Evolutionary conservation across 2,888 invertebrate genomes (phyloP), one percentile per base, ranked within the genome.

Genomic region (Helleia helle): DNA sequence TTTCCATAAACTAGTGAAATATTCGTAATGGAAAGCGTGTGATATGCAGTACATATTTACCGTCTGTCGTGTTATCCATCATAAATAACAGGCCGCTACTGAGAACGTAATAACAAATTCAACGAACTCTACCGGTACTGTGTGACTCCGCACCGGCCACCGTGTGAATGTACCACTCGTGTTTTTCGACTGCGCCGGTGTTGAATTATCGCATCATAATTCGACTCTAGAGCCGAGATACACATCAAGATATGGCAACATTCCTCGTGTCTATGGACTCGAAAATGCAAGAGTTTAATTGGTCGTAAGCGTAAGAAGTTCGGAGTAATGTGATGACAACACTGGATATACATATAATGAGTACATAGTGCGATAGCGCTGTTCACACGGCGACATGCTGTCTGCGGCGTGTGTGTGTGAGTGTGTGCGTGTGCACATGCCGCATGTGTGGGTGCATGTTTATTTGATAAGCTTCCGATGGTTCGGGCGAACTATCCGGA

Each of bases 51-150:
- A 22, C 22, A 22, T 22, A 22, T 22, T 30, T 31, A 31, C 17
- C 22, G 7, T 2, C 18, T 9, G 71, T 51, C 54, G 52, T 46
- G 45, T 48, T 56, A 55, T 56, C 51, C 58, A 52, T 55, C 51
- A 54, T 51, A 51, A 49, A 54, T 52, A 81, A 80, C 79, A 71
- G 80, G 70, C 66, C 67, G 65, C 65, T 76, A 76, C 79, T 71
- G 69, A 76, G 83, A 83, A 83, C 70, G 83, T 72, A 72, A 83
- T 84, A 83, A 84, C 75, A 79, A 83, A 83, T 83, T 80, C 84
- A 83, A 83, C 81, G 84, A 84, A 84, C 84, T 74, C 77, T 79
- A 73, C 79, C 74, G 74, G 80, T 79, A 77, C 68, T 72, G 77
- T 75, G 76, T 72, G 77, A 81, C 71, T 79, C 69, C 65, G 61